A percentile compares a stretch with the other conserved stretches of the same genome.
Conservation (phyloP, 2,888 invertebrate species). For the Agrochola lychnidis region DNA sequence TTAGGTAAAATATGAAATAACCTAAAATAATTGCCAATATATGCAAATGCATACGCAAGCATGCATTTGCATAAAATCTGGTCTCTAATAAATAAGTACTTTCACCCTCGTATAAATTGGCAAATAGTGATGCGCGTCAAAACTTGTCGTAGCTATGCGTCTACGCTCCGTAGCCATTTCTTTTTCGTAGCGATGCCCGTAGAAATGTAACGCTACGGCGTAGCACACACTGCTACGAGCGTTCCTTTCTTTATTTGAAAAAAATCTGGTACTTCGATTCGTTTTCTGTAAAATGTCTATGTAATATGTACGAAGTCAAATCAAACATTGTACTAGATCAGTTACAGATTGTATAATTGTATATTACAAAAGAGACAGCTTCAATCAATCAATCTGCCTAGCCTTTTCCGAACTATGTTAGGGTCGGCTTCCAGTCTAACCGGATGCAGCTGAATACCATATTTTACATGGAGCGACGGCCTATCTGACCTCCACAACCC, state of each 20-base stretch:
- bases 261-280: too few relatives aligned
- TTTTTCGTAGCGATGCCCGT: slow-evolving; percentile 3
- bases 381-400: too few relatives aligned
- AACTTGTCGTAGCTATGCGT: background rate
- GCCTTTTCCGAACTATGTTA: too few relatives aligned
- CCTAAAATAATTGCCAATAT: too few relatives aligned
- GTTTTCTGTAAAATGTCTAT: background rate
- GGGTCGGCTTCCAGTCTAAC: too few relatives aligned
- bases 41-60: too few relatives aligned
- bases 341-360: background rate
- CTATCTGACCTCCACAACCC: too few relatives aligned
- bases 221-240: slow-evolving; percentile 27
- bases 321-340: background rate
- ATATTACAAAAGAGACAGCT: background rate
- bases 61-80: background rate
- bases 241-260: slow-evolving; percentile 9
- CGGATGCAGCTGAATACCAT: too few relatives aligned
- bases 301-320: too few relatives aligned
- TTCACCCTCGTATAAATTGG: background rate
- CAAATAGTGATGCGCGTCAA: background rate
- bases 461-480: too few relatives aligned
- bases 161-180: slow-evolving; percentile 30
- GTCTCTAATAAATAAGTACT: background rate
- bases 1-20: too few relatives aligned
- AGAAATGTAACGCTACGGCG: slow-evolving; percentile 24